A percentile compares a stretch with the other conserved stretches of the same genome.
Conservation (phyloP, 2,888 invertebrate genomes). For the Diarsia mendica region DNA sequence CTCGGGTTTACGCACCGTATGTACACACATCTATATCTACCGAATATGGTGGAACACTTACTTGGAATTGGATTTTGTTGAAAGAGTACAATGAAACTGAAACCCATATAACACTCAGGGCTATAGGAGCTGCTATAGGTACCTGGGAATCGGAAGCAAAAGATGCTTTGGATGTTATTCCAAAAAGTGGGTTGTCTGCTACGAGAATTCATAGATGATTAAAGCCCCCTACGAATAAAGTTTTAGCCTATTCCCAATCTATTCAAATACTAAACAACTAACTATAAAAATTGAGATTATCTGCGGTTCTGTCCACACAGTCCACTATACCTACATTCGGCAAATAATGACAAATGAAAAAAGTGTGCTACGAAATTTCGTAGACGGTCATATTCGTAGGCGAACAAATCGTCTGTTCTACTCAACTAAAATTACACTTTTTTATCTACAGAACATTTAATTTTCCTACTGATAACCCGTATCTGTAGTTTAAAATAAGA, state of each 20-base stretch:
- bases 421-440: background rate
- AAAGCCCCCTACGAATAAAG: no score
- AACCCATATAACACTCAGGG: background rate
- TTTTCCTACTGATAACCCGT: no score
- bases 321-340: background rate
- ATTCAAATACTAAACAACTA: no score
- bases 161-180: background rate
- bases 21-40: slow-evolving; percentile 51
- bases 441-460: background rate
- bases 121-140: background rate
- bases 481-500: background rate
- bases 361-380: slow-evolving; percentile 20
- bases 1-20: slow-evolving; percentile 64
- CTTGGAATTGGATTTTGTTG: slow-evolving; percentile 2
- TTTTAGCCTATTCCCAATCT: background rate
- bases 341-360: background rate
- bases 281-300: background rate
- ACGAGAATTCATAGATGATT: background rate
- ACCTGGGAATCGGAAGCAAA: background rate
- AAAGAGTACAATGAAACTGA: background rate
- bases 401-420: background rate
- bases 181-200: background rate
- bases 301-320: background rate
- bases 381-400: slow-evolving; percentile 14
- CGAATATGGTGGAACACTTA: slow-evolving; percentile 14